These are phyloP conservation scores for Euwallacea similis DNA, from an alignment of 1,140 invertebrate species.

Conservation along the genomic window DNA sequence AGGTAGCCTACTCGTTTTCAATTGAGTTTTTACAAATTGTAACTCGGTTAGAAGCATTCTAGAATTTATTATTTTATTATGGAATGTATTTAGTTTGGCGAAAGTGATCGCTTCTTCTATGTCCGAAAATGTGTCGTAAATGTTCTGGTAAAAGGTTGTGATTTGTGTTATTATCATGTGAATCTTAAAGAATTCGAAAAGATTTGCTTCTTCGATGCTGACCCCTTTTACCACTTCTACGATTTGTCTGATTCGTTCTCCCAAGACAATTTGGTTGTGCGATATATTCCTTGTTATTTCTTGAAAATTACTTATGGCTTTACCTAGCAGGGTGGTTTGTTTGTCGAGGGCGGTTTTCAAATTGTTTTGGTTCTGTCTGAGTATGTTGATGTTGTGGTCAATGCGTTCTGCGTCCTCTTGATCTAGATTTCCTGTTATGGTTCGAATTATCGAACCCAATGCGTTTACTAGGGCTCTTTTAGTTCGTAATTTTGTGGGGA, in stretches of 20 bases:
- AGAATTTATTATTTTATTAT: constrained; percentile 8
- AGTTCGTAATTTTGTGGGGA: constrained; percentile 1
- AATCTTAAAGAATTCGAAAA: constrained; percentile 5
- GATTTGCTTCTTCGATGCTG: not conserved
- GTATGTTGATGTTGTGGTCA: constrained; percentile 19
- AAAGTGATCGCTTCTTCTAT: constrained; percentile 18
- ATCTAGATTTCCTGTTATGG: constrained; percentile 29
- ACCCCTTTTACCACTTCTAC: not conserved
- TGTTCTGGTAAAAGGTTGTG: constrained; percentile 7
- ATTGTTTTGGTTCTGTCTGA: constrained; percentile 15
- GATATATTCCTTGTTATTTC: not conserved
- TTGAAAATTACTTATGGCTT: constrained; percentile 11
- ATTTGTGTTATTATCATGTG: constrained; percentile 18
- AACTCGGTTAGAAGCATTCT: not conserved
- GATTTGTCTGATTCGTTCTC: not conserved
- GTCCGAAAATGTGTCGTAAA: constrained; percentile 8
- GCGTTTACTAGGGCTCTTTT: constrained; percentile 21
- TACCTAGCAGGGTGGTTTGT: constrained; percentile 14
- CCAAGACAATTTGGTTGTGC: not conserved
- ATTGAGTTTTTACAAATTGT: no score
- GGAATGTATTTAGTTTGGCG: constrained; percentile 30
- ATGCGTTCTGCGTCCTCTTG: constrained; percentile 20
- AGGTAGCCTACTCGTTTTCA: no score
- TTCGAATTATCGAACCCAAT: constrained; percentile 26
- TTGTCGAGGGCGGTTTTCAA: not conserved